Base-by-base conservation (phyloP, 1,140 invertebrate genomes). In the Drosophila lowei region DNA sequence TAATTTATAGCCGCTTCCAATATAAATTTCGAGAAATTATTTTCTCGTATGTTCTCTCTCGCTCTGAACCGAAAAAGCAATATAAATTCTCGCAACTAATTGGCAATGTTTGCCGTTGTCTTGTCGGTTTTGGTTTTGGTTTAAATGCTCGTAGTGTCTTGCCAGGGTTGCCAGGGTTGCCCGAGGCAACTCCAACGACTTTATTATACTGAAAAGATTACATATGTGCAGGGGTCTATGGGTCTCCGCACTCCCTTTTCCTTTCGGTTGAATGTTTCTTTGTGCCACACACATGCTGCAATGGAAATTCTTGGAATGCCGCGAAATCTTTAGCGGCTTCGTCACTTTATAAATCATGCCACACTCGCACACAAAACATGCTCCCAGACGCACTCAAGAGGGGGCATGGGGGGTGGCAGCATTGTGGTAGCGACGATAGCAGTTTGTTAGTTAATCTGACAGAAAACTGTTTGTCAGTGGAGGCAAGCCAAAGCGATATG, bases 31-130 rank as follows among this genome's bases (percentile, higher is more conserved):
- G 46, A 50, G 56, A 81, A 85, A 85, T 85, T 80, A 85, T 71
- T 77, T 79, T 62, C 34, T 38, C 34, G 53, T 52, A 47, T 44
- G 53, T 55, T 63, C 47, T 13, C 28, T 28, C 46, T 55, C 58
- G 25, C 42, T 63, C 16, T 1, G 46, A 38, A 57, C 23, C 54
- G 60, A 73, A 86, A 81, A 86, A 81, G 81, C 83, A 88, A 86
- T 86, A 88, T 86, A 86, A 86, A 88, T 86, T 88, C 81, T 88
- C 48, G 48, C 78, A 71, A 70, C 81, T 85, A 85, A 85, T 85
- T 85, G 81, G 81, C 83, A 88, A 77, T 71, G 72, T 56, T 56
- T 54, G 34, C 34, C 56, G 46, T 61, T 58, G 54, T 44, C 56
- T 42, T 57, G 30, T 41, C 43, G 48, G 61, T 34, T 34, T 34